phyloP scores from a whole-genome alignment of 2,113 vertebrate species.

The Pholis gunnellus region DNA sequence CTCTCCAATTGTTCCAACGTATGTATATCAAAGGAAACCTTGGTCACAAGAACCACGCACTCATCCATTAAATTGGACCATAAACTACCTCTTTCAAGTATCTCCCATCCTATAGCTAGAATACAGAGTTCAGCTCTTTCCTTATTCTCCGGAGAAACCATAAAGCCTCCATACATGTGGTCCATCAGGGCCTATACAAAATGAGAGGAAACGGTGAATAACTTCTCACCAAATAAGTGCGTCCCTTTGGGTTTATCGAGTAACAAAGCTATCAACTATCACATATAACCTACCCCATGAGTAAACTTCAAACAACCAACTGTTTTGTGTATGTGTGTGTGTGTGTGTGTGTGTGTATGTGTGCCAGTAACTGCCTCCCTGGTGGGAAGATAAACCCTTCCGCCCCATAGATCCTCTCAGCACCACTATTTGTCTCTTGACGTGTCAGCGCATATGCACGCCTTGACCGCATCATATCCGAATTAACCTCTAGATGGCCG shows the following conservation, averaged over 20 bases:
- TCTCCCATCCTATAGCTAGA: background rate
- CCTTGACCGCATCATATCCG: constrained; percentile 75
- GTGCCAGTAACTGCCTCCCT: constrained; percentile 62
- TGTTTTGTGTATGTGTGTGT: constrained; percentile 37
- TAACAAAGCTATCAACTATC: constrained; percentile 53
- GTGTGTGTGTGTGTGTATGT: constrained; percentile 28
- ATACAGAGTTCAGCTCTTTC: constrained; percentile 25
- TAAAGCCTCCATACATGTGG: constrained; percentile 39
- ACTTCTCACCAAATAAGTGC: constrained; percentile 48
- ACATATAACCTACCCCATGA: constrained; percentile 54
- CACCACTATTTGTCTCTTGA: constrained; percentile 69
- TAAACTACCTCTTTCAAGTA: background rate
- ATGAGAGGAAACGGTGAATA: constrained; percentile 48
- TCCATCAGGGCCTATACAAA: constrained; percentile 38
- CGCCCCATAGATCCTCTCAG: constrained; percentile 68
- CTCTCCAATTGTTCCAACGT: background rate
- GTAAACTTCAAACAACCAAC: constrained; percentile 63
- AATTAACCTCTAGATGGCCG: constrained; percentile 78
- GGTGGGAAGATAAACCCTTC: constrained; percentile 71
- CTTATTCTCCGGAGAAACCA: constrained; percentile 40
- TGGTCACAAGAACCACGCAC: background rate
- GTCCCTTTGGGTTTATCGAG: constrained; percentile 31
- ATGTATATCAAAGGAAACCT: background rate
- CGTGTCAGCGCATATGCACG: constrained; percentile 63
- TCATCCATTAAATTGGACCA: background rate